A percentile compares a stretch with the other conserved stretches of the same genome.
These are phyloP conservation scores for Heloderma charlesbogerti DNA, from an alignment of 2,113 vertebrate species.

Conservation along the genomic window DNA sequence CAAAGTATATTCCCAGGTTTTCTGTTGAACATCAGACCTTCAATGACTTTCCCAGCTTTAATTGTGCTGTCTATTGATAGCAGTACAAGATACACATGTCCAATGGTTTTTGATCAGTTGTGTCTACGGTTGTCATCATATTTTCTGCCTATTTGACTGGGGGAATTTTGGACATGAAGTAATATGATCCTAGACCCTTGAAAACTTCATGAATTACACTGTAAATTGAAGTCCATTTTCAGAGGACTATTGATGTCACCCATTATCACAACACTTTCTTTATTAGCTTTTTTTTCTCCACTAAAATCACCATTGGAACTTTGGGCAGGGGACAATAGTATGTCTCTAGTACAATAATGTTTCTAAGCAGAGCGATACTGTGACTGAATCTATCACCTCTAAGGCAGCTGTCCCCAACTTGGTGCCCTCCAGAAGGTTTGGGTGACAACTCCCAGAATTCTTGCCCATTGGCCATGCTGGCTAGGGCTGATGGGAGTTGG, in stretches of 20 bases:
- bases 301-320: not conserved
- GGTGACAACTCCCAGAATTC: too few species aligned
- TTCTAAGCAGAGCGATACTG: not conserved
- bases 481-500: too few species aligned
- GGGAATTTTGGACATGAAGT: not conserved
- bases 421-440: too few species aligned
- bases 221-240: not conserved
- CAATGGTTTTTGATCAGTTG: not conserved
- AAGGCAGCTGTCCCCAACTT: too few species aligned
- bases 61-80: not conserved
- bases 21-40: not conserved
- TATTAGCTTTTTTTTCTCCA: not conserved
- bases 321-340: not conserved
- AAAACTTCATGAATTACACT: not conserved
- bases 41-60: not conserved
- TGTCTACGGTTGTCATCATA: not conserved
- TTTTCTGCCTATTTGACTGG: not conserved
- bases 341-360: too few species aligned
- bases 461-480: too few species aligned
- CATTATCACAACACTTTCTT: not conserved
- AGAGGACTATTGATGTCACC: not conserved
- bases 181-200: not conserved
- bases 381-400: not conserved
- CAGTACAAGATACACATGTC: not conserved
- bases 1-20: not conserved